Conservation (phyloP, 1,140 invertebrate genomes). For the Neodiprion virginianus region DNA sequence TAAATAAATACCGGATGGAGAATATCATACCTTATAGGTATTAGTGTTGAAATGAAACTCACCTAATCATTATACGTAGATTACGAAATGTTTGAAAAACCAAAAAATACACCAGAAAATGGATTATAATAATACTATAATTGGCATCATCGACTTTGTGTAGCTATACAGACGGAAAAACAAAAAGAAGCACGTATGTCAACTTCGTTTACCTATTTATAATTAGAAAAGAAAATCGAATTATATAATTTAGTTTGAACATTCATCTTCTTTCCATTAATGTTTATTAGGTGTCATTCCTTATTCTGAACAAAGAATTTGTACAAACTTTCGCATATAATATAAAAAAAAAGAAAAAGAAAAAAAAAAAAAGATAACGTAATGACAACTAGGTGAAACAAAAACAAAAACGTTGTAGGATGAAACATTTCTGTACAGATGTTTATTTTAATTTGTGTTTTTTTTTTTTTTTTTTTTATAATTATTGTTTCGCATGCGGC, state of each 20-base stretch:
- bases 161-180: not conserved
- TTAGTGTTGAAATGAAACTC: too few species aligned
- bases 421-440: constrained; percentile 20
- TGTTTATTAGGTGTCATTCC: not conserved
- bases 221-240: not conserved
- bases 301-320: constrained; percentile 10
- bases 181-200: not conserved
- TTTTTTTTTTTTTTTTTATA: constrained; percentile 36
- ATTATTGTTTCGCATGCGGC: constrained; percentile 18
- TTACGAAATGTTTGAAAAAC: too few species aligned
- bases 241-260: not conserved
- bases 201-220: too few species aligned
- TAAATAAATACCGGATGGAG: too few species aligned
- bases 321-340: not conserved
- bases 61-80: too few species aligned
- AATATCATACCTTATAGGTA: too few species aligned
- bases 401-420: not conserved
- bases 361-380: constrained; percentile 18
- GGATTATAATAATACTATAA: not conserved
- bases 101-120: not conserved
- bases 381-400: not conserved
- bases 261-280: not conserved
- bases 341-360: constrained; percentile 22
- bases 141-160: not conserved
- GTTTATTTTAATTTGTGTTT: constrained; percentile 27